These are phyloP conservation scores for Bicyclus anynana DNA, from an alignment of 1,140 invertebrate genomes.

Conservation along the genomic window DNA sequence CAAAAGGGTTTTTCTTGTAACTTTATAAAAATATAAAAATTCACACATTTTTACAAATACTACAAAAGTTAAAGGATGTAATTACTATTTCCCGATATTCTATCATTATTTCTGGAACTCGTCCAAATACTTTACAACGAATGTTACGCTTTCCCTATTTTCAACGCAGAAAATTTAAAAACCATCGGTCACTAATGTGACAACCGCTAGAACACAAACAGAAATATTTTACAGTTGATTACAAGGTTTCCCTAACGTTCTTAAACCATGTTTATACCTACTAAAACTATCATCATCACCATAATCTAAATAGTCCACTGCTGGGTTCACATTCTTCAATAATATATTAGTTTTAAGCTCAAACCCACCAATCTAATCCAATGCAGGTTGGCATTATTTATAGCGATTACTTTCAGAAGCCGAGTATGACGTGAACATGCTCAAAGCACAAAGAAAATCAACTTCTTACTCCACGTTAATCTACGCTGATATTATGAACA, in stretches of 20 bases:
- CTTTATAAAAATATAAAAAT: background rate
- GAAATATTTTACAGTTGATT: slow-evolving; percentile 73
- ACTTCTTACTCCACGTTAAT: too few relatives aligned
- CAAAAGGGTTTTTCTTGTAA: too few relatives aligned
- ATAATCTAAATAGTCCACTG: too few relatives aligned
- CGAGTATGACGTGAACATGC: too few relatives aligned
- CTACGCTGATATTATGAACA: too few relatives aligned
- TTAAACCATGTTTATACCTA: slow-evolving; percentile 6
- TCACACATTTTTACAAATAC: slow-evolving; percentile 24
- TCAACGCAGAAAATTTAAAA: slow-evolving; percentile 75
- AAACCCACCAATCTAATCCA: too few relatives aligned
- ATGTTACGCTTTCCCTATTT: slow-evolving; percentile 74
- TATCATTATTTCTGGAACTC: slow-evolving; percentile 64
- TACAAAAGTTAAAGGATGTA: slow-evolving; percentile 28
- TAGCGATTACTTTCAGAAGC: too few relatives aligned
- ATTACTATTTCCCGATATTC: slow-evolving; percentile 59
- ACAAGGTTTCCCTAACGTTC: slow-evolving; percentile 49
- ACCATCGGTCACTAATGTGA: slow-evolving; percentile 71
- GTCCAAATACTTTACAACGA: slow-evolving; percentile 69
- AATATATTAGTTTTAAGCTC: too few relatives aligned
- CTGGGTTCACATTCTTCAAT: too few relatives aligned
- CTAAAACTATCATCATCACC: background rate
- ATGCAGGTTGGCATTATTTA: too few relatives aligned
- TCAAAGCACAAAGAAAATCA: too few relatives aligned
- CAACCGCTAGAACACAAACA: slow-evolving; percentile 70